Percentiles rank a stretch among this genome's conserved stretches.
These are phyloP conservation scores for Drosophila imparisetae DNA, from an alignment of 2,888 invertebrate species.

Conservation along the genomic window DNA sequence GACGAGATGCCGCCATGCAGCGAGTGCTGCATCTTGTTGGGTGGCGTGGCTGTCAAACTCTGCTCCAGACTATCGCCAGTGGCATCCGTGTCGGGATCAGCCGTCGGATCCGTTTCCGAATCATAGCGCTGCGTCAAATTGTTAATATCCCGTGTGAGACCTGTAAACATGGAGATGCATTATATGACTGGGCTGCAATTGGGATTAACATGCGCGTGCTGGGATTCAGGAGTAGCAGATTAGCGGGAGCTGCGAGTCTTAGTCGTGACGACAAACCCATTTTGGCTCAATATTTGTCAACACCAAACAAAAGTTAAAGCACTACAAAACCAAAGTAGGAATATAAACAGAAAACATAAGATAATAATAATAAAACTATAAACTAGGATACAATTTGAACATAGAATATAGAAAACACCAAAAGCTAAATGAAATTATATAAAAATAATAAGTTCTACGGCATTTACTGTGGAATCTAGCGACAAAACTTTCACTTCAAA, in stretches of 20 bases:
- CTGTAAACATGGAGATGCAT: conserved; percentile 55
- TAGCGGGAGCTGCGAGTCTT: conserved; percentile 38
- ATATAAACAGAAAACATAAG: conserved; percentile 7
- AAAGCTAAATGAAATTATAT: conserved; percentile 13
- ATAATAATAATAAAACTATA: conserved; percentile 1
- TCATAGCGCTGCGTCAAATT: conserved; percentile 84
- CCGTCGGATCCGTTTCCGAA: conserved; percentile 85
- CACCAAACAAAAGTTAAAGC: conserved; percentile 46
- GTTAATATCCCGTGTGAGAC: conserved; percentile 84
- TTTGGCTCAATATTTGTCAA: conserved; percentile 69
- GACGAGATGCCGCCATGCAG: conserved; percentile 78
- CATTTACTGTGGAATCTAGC: conserved; percentile 7
- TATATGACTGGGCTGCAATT: conserved; percentile 1
- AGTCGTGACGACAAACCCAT: conserved; percentile 58
- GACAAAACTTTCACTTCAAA: background rate
- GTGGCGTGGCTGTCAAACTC: conserved; percentile 55
- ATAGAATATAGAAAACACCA: conserved; percentile 25
- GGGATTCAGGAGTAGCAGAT: conserved; percentile 28
- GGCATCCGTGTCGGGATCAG: conserved; percentile 90
- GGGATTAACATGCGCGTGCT: conserved; percentile 47
- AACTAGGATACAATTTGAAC: conserved; percentile 8
- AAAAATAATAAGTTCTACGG: background rate
- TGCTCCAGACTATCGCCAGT: conserved; percentile 86
- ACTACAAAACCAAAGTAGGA: conserved; percentile 24
- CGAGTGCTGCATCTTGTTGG: conserved; percentile 85